Evolutionary conservation across 2,888 invertebrate genomes (phyloP).

Genomic region (Xanthia togata): DNA sequence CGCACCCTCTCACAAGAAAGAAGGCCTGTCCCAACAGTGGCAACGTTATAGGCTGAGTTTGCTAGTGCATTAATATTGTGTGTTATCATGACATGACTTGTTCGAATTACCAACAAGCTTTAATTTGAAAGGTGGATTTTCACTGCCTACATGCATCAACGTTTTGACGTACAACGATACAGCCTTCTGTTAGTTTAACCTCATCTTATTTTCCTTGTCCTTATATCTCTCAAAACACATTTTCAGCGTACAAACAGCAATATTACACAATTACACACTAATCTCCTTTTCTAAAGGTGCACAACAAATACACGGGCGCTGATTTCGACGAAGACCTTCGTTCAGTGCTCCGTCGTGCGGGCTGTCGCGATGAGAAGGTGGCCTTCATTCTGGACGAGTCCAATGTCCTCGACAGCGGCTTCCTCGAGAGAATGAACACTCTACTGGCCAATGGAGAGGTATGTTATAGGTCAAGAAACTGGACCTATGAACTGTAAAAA

Average conservation of each 20-base stretch:
- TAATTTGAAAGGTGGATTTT: neutral
- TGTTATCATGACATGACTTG: neutral
- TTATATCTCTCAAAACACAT: neutral
- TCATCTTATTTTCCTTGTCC: neutral
- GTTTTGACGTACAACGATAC: neutral
- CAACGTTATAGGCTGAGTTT: neutral
- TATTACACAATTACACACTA: neutral
- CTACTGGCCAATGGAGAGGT: slow-evolving; percentile 99
- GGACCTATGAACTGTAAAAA: neutral
- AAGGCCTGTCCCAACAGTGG: neutral
- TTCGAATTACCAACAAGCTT: neutral
- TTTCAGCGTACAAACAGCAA: too few relatives aligned
- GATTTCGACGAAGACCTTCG: slow-evolving; percentile 99
- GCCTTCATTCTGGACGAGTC: slow-evolving; percentile 99
- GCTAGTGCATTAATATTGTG: neutral
- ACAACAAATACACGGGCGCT: slow-evolving; percentile 99
- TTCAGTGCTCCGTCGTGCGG: slow-evolving; percentile 95
- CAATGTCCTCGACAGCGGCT: slow-evolving; percentile 99
- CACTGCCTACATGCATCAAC: neutral
- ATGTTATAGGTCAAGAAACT: slow-evolving; percentile 10
- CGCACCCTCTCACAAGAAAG: too few relatives aligned
- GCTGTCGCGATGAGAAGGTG: slow-evolving; percentile 99
- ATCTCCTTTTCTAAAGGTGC: slow-evolving; percentile 91
- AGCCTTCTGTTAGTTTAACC: neutral
- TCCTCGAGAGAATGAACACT: slow-evolving; percentile 99